These are phyloP conservation scores for Lasaia peninsularis DNA, from an alignment of 1,140 invertebrate species.

Conservation along the genomic window DNA sequence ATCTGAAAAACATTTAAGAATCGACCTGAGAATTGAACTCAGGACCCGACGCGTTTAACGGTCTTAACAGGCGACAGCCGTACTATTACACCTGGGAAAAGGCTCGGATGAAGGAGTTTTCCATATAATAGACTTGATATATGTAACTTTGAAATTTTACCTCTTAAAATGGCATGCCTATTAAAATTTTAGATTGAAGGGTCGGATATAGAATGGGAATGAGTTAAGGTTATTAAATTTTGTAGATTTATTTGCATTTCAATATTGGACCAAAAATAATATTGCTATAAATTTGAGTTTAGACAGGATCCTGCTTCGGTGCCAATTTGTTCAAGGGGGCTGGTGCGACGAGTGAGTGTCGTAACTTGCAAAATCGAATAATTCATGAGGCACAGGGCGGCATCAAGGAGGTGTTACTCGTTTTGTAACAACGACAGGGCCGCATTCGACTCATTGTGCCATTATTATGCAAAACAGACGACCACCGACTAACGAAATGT, in stretches of 20 bases:
- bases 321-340: conserved; percentile 33
- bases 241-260: conserved; percentile 14
- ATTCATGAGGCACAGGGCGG: conserved; percentile 61
- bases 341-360: conserved; percentile 37
- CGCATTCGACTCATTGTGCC: conserved; percentile 51
- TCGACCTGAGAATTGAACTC: too few relatives aligned
- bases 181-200: neutral
- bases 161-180: too few relatives aligned
- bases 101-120: too few relatives aligned
- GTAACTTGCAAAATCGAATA: conserved; percentile 59
- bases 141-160: too few relatives aligned
- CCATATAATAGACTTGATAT: too few relatives aligned
- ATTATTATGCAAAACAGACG: conserved; percentile 70
- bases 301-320: conserved; percentile 16
- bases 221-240: conserved; percentile 5
- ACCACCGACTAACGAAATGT: conserved; percentile 50
- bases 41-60: too few relatives aligned
- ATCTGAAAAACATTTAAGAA: too few relatives aligned
- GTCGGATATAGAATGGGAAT: neutral
- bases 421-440: conserved; percentile 56
- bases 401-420: conserved; percentile 52
- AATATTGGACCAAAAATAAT: conserved; percentile 16
- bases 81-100: too few relatives aligned
- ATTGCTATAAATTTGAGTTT: conserved; percentile 15
- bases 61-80: too few relatives aligned